Base-by-base conservation (phyloP, 2,797 vertebrate genomes). In the Schizothorax lantsangensis region DNA sequence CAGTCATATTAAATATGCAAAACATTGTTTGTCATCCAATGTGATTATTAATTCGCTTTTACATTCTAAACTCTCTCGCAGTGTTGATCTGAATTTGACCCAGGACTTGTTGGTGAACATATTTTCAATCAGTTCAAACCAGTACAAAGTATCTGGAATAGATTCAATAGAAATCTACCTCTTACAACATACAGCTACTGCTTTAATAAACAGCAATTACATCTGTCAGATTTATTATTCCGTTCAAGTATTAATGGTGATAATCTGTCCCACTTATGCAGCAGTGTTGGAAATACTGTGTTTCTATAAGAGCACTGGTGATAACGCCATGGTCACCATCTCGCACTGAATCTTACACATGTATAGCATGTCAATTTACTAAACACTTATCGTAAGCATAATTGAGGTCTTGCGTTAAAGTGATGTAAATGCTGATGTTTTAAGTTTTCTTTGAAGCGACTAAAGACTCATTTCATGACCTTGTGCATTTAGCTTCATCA, bases 161-260 rank as follows among this genome's bases (percentile, higher is more conserved):
- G 15, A 30, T 49, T 23, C 5, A 80, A 30, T 30, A 30, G 30
- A 30, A 26, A 68, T 68, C 79, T 73, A 73, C 81, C 81, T 83
- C 81, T 73, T 43, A 57, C 21, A 45, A 64, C 38, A 9, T 62
- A 26, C 14, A 43, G 26, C 26, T 30, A 64, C 62, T 15, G 26
- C 23, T 59, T 59, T n/a, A 71, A 11, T 17, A 71, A 69, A 36
- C 64, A 33, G 21, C 33, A 17, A 8, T 72, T n/a, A 26, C n/a
- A 57, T 72, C 49, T 8, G 33, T 71, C 47, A 4, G 30, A 40
- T 17, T 12, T 5, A 69, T 19, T 69, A 26, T 33, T 66, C 21
- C 10, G 33, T 62, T 40, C 5, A 43, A 45, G 64, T 15, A 12
- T 71, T 71, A 33, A 21, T 19, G 14, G 15, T 26, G 14, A 8